These are phyloP conservation scores for Diarsia brunnea DNA, from an alignment of 2,888 invertebrate species.

Conservation along the genomic window DNA sequence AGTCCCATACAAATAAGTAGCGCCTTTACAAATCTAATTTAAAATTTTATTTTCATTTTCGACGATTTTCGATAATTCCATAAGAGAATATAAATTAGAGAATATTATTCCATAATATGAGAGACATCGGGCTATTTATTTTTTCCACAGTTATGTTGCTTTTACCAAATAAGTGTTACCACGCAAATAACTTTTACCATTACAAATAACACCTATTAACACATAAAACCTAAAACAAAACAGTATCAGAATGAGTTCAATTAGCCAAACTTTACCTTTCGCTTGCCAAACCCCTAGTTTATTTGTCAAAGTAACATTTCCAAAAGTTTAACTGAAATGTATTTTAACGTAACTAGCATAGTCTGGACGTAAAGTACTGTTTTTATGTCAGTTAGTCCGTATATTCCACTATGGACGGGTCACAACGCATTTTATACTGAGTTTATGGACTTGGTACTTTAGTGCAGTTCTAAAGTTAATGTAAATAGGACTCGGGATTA, in stretches of 20 bases:
- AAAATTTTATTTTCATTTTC: not conserved
- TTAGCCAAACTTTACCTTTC: slow-evolving; percentile 30
- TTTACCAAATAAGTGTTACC: not conserved
- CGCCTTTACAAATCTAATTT: not conserved
- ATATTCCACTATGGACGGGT: slow-evolving; percentile 45
- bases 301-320: slow-evolving; percentile 30
- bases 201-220: not conserved
- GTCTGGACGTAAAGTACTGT: slow-evolving; percentile 41
- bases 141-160: not conserved
- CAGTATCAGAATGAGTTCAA: slow-evolving; percentile 33
- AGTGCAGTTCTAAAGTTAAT: slow-evolving; percentile 39
- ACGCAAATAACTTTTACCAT: not conserved
- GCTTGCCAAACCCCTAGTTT: slow-evolving; percentile 34
- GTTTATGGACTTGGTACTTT: slow-evolving; percentile 32
- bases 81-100: too few relatives aligned
- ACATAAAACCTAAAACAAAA: slow-evolving; percentile 28
- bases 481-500: slow-evolving; percentile 21
- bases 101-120: too few relatives aligned
- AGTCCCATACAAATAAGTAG: not conserved
- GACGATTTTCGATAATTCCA: not conserved
- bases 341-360: slow-evolving; percentile 40
- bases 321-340: slow-evolving; percentile 51
- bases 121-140: not conserved
- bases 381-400: slow-evolving; percentile 49
- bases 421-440: slow-evolving; percentile 33